Percentiles rank a stretch among this genome's conserved stretches.
Conservation (phyloP, 2,888 invertebrate genomes). For the Seira sanloemensis region DNA sequence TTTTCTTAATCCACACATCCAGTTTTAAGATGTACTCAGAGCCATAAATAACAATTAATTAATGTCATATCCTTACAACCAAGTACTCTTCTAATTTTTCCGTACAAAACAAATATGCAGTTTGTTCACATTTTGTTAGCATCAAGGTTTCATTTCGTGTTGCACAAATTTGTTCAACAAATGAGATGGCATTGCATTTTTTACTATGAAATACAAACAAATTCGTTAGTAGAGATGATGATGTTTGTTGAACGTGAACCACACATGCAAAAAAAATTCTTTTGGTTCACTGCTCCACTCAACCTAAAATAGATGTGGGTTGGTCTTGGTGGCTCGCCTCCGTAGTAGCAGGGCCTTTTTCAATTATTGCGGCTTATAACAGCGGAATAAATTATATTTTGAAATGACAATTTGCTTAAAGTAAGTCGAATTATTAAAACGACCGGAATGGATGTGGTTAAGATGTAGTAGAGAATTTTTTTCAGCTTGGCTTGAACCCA, state of each 20-base stretch:
- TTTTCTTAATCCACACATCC: conserved; percentile 9
- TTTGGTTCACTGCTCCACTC: conserved; percentile 32
- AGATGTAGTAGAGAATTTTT: background rate
- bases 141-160: background rate
- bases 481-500: background rate
- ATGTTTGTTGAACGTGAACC: conserved; percentile 10
- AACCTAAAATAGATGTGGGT: conserved; percentile 38
- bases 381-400: conserved; percentile 7
- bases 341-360: background rate
- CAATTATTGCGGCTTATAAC: conserved; percentile 7
- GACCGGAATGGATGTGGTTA: conserved; percentile 8
- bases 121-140: too few species aligned
- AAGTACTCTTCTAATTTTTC: too few species aligned
- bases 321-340: conserved; percentile 29
- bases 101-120: too few species aligned
- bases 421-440: conserved; percentile 18
- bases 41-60: conserved; percentile 13
- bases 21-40: background rate
- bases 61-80: conserved; percentile 14
- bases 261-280: conserved; percentile 2
- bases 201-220: background rate
- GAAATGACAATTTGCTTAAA: conserved; percentile 20
- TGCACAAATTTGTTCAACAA: background rate
- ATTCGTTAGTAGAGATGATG: background rate
- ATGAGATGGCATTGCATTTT: conserved; percentile 16